Evolutionary conservation across 2,888 invertebrate genomes (phyloP).

Genomic region (Cremastobaeus sp.): DNA sequence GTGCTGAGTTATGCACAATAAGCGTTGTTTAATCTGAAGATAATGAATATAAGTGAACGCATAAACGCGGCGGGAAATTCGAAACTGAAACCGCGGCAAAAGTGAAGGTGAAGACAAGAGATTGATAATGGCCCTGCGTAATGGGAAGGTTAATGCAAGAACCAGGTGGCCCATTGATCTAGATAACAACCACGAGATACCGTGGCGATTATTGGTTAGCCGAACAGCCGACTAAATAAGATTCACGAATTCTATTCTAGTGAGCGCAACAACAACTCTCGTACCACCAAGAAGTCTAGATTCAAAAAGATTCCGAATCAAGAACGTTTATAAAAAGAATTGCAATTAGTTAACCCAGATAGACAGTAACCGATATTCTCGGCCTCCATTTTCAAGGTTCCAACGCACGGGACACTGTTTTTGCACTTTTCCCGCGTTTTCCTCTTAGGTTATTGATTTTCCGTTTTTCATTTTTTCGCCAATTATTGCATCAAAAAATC

Average conservation of each 20-base stretch:
- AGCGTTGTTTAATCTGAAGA: too few relatives aligned
- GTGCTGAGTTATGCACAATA: too few relatives aligned
- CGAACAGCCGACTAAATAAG: slow-evolving; percentile 35
- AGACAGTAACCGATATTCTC: slow-evolving; percentile 66
- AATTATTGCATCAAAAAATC: too few relatives aligned
- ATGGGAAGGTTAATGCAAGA: slow-evolving; percentile 51
- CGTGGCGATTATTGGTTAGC: slow-evolving; percentile 33
- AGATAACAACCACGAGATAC: slow-evolving; percentile 38
- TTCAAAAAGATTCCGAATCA: slow-evolving; percentile 56
- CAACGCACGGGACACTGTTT: not conserved
- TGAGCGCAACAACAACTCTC: slow-evolving; percentile 36
- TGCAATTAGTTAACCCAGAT: slow-evolving; percentile 71
- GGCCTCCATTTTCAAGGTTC: slow-evolving; percentile 67
- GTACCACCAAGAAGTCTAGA: slow-evolving; percentile 48
- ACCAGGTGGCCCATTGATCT: slow-evolving; percentile 63
- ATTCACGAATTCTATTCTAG: slow-evolving; percentile 41
- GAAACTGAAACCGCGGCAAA: slow-evolving; percentile 4
- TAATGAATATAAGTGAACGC: not conserved
- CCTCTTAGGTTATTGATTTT: too few relatives aligned
- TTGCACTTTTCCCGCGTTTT: too few relatives aligned
- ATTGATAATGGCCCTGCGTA: slow-evolving; percentile 24
- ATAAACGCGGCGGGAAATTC: too few relatives aligned
- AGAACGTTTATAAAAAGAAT: slow-evolving; percentile 62
- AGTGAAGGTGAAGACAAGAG: not conserved
- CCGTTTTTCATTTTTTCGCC: too few relatives aligned